phyloP scores from a whole-genome alignment of 2,113 vertebrate species.

The Podiceps cristatus region DNA sequence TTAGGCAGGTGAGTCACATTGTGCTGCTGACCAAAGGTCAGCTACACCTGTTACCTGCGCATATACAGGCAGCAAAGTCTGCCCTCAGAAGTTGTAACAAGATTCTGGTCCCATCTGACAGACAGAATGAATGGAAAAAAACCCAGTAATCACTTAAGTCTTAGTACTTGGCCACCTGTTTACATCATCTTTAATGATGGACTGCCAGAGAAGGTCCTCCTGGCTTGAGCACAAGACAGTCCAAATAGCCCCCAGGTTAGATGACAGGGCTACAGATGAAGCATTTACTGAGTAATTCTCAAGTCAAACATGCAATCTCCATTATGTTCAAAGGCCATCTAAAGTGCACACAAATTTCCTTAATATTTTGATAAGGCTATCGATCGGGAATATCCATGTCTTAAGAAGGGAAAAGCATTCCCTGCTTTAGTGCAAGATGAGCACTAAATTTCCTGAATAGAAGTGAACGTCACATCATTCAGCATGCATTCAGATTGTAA shows the following conservation, averaged over 20 bases:
- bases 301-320: background rate
- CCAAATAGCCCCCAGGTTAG: background rate
- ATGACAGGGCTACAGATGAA: background rate
- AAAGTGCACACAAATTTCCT: background rate
- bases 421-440: background rate
- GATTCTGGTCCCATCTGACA: background rate
- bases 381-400: background rate
- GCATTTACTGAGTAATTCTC: background rate
- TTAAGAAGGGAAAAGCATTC: background rate
- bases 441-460: background rate
- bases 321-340: background rate
- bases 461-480: background rate
- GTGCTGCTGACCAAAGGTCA: background rate
- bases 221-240: background rate
- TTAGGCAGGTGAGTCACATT: background rate
- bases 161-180: background rate
- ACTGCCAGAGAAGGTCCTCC: background rate
- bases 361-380: background rate
- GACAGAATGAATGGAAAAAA: background rate
- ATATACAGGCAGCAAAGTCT: background rate
- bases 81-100: background rate
- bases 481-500: background rate
- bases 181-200: background rate
- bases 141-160: background rate
- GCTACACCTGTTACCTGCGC: background rate